Conservation (phyloP, 1,140 invertebrate genomes). For the Ptiloglossa arizonensis region DNA sequence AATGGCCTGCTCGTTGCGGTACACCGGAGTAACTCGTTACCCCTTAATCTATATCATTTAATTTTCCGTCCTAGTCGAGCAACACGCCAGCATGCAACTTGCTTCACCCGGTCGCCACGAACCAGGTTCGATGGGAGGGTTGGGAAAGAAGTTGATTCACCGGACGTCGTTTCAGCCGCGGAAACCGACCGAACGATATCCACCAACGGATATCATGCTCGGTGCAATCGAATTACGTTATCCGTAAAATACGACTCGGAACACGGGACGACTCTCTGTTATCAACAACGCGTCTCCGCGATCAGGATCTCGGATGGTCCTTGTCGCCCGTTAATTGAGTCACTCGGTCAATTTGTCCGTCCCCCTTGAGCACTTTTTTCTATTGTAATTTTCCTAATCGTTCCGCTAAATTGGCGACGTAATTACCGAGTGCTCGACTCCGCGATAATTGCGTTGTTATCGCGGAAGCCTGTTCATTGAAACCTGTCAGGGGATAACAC, state of each 20-base stretch:
- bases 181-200: not conserved
- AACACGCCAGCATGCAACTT: not conserved
- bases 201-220: conserved; percentile 6
- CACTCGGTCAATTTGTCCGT: not conserved
- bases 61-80: conserved; percentile 11
- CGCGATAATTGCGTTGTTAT: no score
- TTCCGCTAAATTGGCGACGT: no score
- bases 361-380: not conserved
- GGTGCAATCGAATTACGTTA: not conserved
- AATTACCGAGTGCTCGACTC: no score
- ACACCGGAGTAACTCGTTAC: conserved; percentile 18
- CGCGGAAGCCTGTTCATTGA: no score
- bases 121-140: not conserved
- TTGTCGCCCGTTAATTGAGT: not conserved
- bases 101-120: not conserved
- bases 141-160: not conserved
- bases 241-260: not conserved
- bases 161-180: conserved; percentile 1
- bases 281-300: not conserved
- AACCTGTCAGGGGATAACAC: no score
- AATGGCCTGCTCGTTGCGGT: conserved; percentile 9
- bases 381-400: not conserved
- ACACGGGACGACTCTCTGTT: not conserved
- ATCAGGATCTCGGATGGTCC: not conserved
- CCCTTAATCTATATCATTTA: conserved; percentile 24